These are phyloP conservation scores for Anoura caudifer DNA, from an alignment of 2,113 vertebrate genomes.

Conservation along the genomic window DNA sequence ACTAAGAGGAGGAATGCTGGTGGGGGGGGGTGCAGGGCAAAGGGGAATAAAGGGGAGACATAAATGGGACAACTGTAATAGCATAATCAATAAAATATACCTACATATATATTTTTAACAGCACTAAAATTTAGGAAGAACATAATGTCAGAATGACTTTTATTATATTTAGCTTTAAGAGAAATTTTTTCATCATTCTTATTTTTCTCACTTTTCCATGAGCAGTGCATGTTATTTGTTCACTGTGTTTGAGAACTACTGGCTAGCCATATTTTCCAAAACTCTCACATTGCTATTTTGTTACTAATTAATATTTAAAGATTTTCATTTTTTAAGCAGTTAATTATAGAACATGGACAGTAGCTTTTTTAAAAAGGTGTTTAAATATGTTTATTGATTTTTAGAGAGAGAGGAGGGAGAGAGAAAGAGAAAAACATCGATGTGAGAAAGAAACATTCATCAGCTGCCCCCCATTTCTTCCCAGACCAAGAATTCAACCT, in stretches of 20 bases:
- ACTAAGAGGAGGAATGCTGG: no score
- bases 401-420: no score
- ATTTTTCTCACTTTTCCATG: neutral
- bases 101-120: neutral
- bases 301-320: neutral
- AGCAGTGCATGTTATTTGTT: neutral
- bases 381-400: no score
- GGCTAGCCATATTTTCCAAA: conserved; percentile 8
- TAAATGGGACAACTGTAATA: no score
- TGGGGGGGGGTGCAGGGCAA: no score
- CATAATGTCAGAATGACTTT: neutral
- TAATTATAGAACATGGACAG: neutral
- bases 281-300: neutral
- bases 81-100: no score
- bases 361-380: no score
- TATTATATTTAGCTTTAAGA: neutral
- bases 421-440: no score
- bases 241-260: neutral
- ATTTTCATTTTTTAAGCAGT: neutral
- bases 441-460: no score
- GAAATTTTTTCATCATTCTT: neutral
- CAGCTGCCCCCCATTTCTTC: no score
- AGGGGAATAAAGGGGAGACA: no score
- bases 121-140: neutral
- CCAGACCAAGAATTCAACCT: no score